These are phyloP conservation scores for Unio delphinus DNA, from an alignment of 2,888 invertebrate genomes.

Conservation along the genomic window DNA sequence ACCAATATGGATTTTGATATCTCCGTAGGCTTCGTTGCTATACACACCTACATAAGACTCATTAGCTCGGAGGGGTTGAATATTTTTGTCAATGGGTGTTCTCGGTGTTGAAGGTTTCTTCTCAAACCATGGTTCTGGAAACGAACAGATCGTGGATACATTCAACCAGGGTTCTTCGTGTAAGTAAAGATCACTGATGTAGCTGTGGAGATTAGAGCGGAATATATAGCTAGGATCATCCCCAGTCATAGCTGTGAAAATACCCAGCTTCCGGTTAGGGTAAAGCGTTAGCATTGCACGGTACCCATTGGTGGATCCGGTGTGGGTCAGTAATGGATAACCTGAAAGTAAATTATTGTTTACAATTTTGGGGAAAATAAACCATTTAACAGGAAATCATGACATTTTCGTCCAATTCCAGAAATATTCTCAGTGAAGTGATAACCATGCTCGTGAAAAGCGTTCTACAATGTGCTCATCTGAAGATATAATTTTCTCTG, in stretches of 20 bases:
- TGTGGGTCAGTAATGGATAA: conserved; percentile 45
- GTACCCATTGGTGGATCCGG: conserved; percentile 59
- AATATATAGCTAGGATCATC: conserved; percentile 38
- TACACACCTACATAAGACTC: conserved; percentile 34
- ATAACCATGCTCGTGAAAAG: too few species aligned
- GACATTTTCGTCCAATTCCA: too few species aligned
- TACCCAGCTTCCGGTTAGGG: conserved; percentile 43
- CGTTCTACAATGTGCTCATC: too few species aligned
- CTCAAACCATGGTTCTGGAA: conserved; percentile 53
- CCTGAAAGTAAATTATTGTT: conserved; percentile 32
- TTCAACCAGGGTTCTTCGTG: conserved; percentile 63
- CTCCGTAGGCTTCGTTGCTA: conserved; percentile 43
- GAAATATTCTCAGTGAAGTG: too few species aligned
- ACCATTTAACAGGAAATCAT: too few species aligned
- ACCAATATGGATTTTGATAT: conserved; percentile 11
- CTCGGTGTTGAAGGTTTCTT: conserved; percentile 1
- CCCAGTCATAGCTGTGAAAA: conserved; percentile 53
- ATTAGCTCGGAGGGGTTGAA: conserved; percentile 9
- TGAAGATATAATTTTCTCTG: too few species aligned
- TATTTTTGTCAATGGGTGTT: conserved; percentile 12
- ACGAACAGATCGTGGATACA: conserved; percentile 53
- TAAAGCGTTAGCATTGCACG: conserved; percentile 46
- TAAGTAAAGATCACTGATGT: conserved; percentile 54
- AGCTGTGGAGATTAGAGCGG: conserved; percentile 52
- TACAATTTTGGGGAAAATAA: too few species aligned